Conservation (phyloP, 2,797 vertebrate species). For the Pseudopleuronectes americanus region DNA sequence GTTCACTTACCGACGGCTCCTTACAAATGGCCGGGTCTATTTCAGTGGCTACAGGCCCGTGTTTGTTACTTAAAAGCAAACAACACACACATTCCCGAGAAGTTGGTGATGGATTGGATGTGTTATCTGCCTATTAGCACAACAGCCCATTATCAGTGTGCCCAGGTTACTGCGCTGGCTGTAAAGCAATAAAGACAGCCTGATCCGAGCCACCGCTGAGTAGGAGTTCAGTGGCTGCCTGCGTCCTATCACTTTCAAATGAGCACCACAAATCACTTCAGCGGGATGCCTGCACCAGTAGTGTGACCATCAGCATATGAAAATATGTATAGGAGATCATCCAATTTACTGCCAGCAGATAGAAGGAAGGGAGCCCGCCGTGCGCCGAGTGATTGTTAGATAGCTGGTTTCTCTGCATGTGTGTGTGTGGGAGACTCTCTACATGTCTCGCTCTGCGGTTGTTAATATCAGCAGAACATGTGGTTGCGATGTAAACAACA, state of each 20-base stretch:
- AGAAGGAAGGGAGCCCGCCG: constrained; percentile 73
- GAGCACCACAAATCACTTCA: constrained; percentile 84
- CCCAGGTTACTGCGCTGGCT: constrained; percentile 72
- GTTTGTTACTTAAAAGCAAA: constrained; percentile 76
- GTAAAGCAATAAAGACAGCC: constrained; percentile 80
- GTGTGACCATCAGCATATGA: constrained; percentile 82
- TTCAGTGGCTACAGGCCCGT: constrained; percentile 42
- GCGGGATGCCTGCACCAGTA: constrained; percentile 76
- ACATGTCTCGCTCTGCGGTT: constrained; percentile 34
- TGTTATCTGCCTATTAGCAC: constrained; percentile 85
- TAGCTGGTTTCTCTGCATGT: constrained; percentile 57
- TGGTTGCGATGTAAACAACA: constrained; percentile 66
- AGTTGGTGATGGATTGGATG: constrained; percentile 79
- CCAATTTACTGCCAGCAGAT: constrained; percentile 78
- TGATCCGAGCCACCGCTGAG: constrained; percentile 76
- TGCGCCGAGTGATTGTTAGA: constrained; percentile 81
- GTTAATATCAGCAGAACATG: constrained; percentile 63
- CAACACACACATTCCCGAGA: constrained; percentile 56
- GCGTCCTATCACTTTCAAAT: constrained; percentile 81
- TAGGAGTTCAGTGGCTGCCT: constrained; percentile 80
- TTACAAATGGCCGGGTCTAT: constrained; percentile 58
- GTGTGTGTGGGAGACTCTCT: constrained; percentile 34
- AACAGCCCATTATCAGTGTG: constrained; percentile 82
- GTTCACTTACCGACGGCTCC: constrained; percentile 69
- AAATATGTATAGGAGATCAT: constrained; percentile 77